Evolutionary conservation across 2,888 invertebrate species (phyloP), one percentile per base, ranked within the genome.

Genomic region (Pachydiplax longipennis): DNA sequence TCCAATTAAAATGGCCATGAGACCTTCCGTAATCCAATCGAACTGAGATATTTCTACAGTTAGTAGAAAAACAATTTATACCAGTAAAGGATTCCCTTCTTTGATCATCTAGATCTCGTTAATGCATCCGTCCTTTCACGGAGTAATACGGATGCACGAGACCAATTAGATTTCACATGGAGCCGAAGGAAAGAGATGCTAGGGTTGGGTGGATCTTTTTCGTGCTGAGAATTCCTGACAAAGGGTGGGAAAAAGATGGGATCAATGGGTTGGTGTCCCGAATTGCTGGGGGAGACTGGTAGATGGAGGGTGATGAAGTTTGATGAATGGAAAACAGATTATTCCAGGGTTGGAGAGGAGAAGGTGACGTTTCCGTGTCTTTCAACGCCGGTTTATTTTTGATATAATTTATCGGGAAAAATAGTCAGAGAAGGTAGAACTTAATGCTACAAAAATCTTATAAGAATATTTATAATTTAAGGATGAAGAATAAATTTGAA

Each of bases 301-400:
- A 10, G 44, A 44, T 81, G 81, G 40, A 15, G 31, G 25, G 25
- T 5, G 80, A 31, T 25, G 80, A 31, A 13, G 18, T 18, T 61
- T 87, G 87, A 87, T 87, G 87, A 65, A 87, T 87, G 87, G 87
- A 61, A 37, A 87, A 61, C 87, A 35, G 87, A 87, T 61, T 61
- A 37, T 65, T 12, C 87, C n/a, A 40, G 4, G 31, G 73, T 13
- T 13, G 31, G 8, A 0, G 25, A 31, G 8, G 25, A 25, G 25
- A 73, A 73, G n/a, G 73, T 31, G 73, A 31, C 73, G 25, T 73
- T 73, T 25, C 31, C 73, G 31, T 73, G 73, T 65, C 2, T 53
- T 8, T 13, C 73, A 73, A 5, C 13, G 13, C 12, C 10, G 25
- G 15, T 13, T n/a, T n/a, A n/a, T n/a, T n/a, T n/a, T n/a, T 12